Evolutionary conservation across 2,113 vertebrate species (phyloP).

Genomic region (Octodon degus): DNA sequence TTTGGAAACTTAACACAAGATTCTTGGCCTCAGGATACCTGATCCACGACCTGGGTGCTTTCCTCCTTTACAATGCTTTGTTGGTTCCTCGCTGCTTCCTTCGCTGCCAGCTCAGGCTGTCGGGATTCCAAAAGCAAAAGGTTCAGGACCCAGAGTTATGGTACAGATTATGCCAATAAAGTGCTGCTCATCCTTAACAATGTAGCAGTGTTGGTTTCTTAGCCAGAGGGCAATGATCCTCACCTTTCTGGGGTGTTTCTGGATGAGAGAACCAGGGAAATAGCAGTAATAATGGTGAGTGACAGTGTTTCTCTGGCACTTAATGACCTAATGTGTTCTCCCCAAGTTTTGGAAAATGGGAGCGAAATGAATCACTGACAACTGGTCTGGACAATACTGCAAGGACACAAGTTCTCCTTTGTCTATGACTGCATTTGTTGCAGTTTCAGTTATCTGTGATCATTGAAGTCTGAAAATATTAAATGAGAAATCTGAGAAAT

Average conservation of each 20-base stretch:
- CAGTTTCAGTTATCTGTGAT: not conserved
- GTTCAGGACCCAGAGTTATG: not conserved
- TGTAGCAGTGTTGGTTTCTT: not conserved
- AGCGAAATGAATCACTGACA: not conserved
- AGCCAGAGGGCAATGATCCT: not conserved
- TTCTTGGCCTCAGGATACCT: not conserved
- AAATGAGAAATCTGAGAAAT: not conserved
- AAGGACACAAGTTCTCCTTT: not conserved
- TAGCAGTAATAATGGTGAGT: not conserved
- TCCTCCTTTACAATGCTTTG: not conserved
- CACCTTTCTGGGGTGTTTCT: not conserved
- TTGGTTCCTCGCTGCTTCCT: not conserved
- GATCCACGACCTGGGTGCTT: not conserved
- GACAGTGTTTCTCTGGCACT: not conserved
- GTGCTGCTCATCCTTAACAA: not conserved
- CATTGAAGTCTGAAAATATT: not conserved
- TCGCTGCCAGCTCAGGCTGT: not conserved
- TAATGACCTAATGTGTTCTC: not conserved
- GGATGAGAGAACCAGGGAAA: not conserved
- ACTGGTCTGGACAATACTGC: not conserved
- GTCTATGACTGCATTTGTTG: not conserved
- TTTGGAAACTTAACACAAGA: not conserved
- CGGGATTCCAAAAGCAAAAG: not conserved
- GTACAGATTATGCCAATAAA: not conserved
- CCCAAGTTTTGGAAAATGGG: not conserved